Percentiles rank a stretch among this genome's conserved stretches.
These are phyloP conservation scores for Sylvicola cinctus DNA, from an alignment of 2,888 invertebrate genomes.

Conservation along the genomic window DNA sequence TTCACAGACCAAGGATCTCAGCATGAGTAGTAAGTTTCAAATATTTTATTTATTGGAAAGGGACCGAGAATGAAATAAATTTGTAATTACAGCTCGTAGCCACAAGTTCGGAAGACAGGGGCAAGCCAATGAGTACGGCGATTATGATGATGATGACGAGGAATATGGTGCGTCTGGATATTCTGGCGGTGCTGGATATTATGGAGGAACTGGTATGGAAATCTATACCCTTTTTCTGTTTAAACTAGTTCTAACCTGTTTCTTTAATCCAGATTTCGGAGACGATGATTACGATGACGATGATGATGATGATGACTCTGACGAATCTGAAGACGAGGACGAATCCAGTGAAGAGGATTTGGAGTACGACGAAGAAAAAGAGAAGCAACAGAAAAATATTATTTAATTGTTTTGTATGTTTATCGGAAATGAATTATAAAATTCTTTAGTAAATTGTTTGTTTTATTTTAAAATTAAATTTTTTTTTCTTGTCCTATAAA, in stretches of 20 bases:
- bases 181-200: constrained; percentile 12
- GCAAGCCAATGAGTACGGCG: constrained; percentile 34
- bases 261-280: too few species aligned
- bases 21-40: constrained; percentile 83
- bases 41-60: too few species aligned
- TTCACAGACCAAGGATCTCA: constrained; percentile 81
- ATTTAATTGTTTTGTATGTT: too few species aligned
- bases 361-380: constrained; percentile 15
- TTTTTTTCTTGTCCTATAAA: too few species aligned
- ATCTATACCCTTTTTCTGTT: constrained; percentile 10
- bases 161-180: constrained; percentile 25
- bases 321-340: constrained; percentile 29
- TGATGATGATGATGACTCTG: constrained; percentile 29
- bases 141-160: constrained; percentile 43
- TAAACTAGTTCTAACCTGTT: background rate
- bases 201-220: too few species aligned
- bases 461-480: too few species aligned
- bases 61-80: too few species aligned
- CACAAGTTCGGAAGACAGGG: constrained; percentile 81
- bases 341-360: constrained; percentile 23
- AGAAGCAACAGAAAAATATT: too few species aligned
- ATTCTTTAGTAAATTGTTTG: too few species aligned
- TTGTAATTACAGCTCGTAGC: constrained; percentile 45
- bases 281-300: too few species aligned
- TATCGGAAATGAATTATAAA: too few species aligned